Percentiles rank a stretch among this genome's conserved stretches.
phyloP scores from a whole-genome alignment of 2,888 invertebrate genomes.

The Bombylius discolor region DNA sequence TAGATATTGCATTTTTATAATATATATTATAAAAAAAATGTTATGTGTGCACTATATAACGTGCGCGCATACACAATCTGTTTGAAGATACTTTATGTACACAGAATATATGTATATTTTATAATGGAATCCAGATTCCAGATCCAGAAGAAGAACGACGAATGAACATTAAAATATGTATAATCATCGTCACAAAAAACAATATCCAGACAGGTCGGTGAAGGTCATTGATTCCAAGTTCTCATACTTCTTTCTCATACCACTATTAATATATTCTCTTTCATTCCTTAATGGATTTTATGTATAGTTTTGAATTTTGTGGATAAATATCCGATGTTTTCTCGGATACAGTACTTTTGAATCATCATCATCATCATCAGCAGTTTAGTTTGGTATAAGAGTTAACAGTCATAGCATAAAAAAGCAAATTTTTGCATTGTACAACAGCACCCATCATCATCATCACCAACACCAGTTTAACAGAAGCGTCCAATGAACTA shows the following conservation, averaged over 20 bases:
- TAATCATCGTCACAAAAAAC: not conserved
- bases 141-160: not conserved
- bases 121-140: not conserved
- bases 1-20: no score
- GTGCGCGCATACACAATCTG: not conserved
- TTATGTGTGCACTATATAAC: slow-evolving; percentile 7
- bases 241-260: slow-evolving; percentile 31
- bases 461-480: no score
- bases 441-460: no score
- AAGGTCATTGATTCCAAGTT: slow-evolving; percentile 38
- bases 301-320: not conserved
- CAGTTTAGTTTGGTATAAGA: not conserved
- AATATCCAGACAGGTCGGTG: slow-evolving; percentile 34
- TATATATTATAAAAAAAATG: no score
- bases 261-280: slow-evolving; percentile 11
- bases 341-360: not conserved
- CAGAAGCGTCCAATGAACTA: no score
- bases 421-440: no score
- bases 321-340: not conserved
- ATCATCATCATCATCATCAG: no score
- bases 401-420: no score
- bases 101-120: not conserved
- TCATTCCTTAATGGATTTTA: not conserved
- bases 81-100: not conserved
- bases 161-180: not conserved